Evolutionary conservation across 2,888 invertebrate species (phyloP).

Genomic region (Bimastos eiseni): DNA sequence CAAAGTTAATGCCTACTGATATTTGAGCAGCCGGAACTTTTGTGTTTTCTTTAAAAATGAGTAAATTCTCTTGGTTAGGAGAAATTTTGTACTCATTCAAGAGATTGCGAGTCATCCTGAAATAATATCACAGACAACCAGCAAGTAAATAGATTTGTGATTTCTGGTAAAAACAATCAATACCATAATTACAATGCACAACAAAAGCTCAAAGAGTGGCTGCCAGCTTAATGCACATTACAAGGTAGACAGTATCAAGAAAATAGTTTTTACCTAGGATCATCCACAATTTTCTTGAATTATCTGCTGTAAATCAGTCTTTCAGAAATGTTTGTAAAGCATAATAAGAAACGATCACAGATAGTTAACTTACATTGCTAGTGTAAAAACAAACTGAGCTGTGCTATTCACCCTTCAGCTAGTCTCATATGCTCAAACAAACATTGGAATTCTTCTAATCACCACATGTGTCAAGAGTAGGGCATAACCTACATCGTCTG

Average conservation of each 20-base stretch:
- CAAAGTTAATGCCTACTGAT: conserved; percentile 62
- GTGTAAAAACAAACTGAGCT: no score
- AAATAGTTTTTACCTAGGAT: neutral
- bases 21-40: conserved; percentile 76
- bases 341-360: neutral
- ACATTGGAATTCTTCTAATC: no score
- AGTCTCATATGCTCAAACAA: no score
- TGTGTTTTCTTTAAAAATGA: conserved; percentile 81
- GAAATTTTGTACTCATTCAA: conserved; percentile 35
- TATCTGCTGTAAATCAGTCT: neutral
- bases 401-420: no score
- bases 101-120: neutral
- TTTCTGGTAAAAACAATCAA: neutral
- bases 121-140: neutral
- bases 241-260: neutral
- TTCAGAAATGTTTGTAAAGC: neutral
- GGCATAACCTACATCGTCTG: no score
- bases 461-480: no score
- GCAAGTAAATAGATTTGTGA: neutral
- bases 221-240: neutral
- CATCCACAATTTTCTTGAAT: neutral
- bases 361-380: no score
- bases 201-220: neutral
- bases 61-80: conserved; percentile 75
- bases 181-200: neutral